Conservation (phyloP, 1,140 invertebrate species). For the Philaenus spumarius region DNA sequence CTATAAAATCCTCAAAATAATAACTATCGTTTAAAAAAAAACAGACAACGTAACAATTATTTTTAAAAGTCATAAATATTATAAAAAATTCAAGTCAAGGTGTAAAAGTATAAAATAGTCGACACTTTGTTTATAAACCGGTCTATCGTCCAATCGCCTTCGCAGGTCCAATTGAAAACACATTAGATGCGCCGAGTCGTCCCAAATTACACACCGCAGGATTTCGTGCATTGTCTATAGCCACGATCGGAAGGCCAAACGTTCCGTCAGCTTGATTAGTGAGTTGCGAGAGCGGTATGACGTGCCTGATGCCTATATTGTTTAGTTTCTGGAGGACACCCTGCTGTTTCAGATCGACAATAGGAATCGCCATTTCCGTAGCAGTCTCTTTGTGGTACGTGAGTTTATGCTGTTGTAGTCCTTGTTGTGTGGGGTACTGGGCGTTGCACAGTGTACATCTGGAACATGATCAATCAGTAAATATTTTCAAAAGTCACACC, state of each 20-base stretch:
- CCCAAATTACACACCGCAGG: slow-evolving; percentile 50
- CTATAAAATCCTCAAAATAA: too few species aligned
- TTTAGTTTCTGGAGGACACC: slow-evolving; percentile 53
- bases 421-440: slow-evolving; percentile 57
- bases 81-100: too few species aligned
- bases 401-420: slow-evolving; percentile 58
- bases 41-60: too few species aligned
- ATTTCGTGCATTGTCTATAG: slow-evolving; percentile 55
- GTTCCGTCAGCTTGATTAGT: slow-evolving; percentile 52
- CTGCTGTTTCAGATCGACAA: slow-evolving; percentile 62
- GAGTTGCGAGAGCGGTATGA: slow-evolving; percentile 60
- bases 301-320: slow-evolving; percentile 61
- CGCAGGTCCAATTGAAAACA: slow-evolving; percentile 60
- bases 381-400: slow-evolving; percentile 53
- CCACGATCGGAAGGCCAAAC: slow-evolving; percentile 65
- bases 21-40: too few species aligned
- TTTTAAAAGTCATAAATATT: too few species aligned
- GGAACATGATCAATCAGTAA: slow-evolving; percentile 31
- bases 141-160: slow-evolving; percentile 35
- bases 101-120: too few species aligned
- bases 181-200: slow-evolving; percentile 55
- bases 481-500: too few species aligned
- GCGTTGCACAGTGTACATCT: slow-evolving; percentile 64
- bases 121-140: too few species aligned
- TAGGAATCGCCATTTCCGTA: slow-evolving; percentile 57